phyloP scores from a whole-genome alignment of 2,113 vertebrate genomes.

The Cephalophus harveyi region DNA sequence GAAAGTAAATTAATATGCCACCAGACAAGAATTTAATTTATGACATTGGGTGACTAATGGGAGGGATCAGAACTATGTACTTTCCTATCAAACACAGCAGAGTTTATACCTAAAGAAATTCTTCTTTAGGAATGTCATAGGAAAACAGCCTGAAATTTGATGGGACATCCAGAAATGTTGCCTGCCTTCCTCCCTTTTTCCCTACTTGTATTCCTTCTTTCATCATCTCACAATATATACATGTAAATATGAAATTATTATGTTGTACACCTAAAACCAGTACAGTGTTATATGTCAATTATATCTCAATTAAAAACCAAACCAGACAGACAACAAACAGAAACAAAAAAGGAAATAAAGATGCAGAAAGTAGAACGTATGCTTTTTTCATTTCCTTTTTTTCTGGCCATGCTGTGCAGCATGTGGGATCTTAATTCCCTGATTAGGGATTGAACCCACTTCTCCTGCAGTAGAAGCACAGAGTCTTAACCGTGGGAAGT shows the following conservation, averaged over 20 bases:
- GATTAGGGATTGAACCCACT: background rate
- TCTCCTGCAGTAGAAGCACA: background rate
- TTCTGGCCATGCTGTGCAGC: background rate
- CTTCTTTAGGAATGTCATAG: background rate
- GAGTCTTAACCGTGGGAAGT: background rate
- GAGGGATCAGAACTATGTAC: constrained; percentile 22
- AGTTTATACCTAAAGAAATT: constrained; percentile 51
- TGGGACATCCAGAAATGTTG: background rate
- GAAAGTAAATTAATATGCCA: constrained; percentile 43
- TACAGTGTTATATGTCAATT: background rate
- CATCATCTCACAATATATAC: background rate
- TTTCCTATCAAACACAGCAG: constrained; percentile 22
- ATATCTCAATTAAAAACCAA: background rate
- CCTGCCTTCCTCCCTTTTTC: background rate
- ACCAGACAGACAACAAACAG: background rate
- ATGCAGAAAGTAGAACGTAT: background rate
- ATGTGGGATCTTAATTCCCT: background rate
- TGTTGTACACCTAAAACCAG: background rate
- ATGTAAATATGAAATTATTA: background rate
- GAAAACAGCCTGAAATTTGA: background rate
- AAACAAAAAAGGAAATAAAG: background rate
- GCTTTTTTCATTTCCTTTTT: background rate
- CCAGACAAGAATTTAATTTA: constrained; percentile 44
- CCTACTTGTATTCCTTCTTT: background rate
- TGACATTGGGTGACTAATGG: background rate